These are phyloP conservation scores for Poeciliopsis turrubarensis DNA, from an alignment of 2,113 vertebrate species.

Conservation along the genomic window DNA sequence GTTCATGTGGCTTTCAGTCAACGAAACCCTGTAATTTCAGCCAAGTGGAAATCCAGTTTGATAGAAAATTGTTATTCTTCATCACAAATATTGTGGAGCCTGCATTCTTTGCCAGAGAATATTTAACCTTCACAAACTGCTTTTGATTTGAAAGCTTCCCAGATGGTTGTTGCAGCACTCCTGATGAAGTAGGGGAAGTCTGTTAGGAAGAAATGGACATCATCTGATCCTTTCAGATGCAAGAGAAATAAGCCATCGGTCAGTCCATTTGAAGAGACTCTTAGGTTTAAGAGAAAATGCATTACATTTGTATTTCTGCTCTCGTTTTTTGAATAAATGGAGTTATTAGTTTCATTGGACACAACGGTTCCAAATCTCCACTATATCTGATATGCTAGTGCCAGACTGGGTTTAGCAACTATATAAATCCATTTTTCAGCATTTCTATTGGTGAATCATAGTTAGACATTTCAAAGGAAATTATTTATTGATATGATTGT, in stretches of 20 bases:
- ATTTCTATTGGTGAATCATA: background rate
- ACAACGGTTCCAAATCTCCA: background rate
- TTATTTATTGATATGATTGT: background rate
- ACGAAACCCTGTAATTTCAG: conserved; percentile 46
- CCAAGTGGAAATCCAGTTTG: conserved; percentile 41
- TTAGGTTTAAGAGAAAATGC: background rate
- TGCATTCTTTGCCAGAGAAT: conserved; percentile 40
- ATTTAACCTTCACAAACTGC: conserved; percentile 46
- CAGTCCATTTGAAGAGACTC: conserved; percentile 7
- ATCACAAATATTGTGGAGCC: conserved; percentile 39
- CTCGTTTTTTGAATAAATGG: background rate
- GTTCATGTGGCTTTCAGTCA: conserved; percentile 31
- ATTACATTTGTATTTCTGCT: background rate
- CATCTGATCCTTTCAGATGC: conserved; percentile 30
- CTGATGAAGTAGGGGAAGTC: conserved; percentile 37
- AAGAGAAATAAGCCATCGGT: conserved; percentile 28
- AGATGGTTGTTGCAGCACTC: conserved; percentile 38
- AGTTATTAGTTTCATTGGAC: background rate
- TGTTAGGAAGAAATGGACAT: conserved; percentile 44
- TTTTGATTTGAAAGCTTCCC: conserved; percentile 49
- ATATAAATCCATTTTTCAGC: background rate
- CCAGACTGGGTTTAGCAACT: background rate
- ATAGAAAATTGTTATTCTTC: conserved; percentile 44
- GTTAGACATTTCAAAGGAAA: background rate
- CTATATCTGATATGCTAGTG: background rate